Conservation (phyloP, 2,888 invertebrate species). For the Megalurothrips usitatus region DNA sequence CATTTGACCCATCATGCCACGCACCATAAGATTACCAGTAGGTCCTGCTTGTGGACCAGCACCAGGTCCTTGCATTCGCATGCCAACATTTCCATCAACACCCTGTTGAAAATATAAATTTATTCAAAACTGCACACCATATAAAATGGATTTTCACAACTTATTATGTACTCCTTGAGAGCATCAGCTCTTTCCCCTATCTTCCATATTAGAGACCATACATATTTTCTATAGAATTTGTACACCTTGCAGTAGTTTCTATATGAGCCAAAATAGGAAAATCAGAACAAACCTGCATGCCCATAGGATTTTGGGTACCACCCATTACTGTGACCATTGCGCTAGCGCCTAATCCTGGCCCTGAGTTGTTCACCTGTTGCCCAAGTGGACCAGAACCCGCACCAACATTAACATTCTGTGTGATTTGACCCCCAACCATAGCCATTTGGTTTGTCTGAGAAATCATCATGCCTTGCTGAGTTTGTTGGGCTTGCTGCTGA, state of each 20-base stretch:
- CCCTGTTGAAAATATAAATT: background rate
- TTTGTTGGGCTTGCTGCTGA: background rate
- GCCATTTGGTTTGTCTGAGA: conserved; percentile 15
- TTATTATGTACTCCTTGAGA: background rate
- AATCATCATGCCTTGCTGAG: background rate
- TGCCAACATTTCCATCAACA: background rate
- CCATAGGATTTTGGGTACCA: background rate
- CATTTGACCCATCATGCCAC: background rate
- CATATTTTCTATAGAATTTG: no score
- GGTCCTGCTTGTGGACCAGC: background rate
- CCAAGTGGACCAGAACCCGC: background rate
- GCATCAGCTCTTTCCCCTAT: background rate
- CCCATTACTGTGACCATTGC: background rate
- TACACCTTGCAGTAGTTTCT: no score
- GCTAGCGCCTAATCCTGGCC: background rate
- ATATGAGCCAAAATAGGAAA: background rate
- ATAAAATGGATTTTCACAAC: background rate
- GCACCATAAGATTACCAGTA: background rate
- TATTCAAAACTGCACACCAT: background rate
- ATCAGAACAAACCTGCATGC: background rate
- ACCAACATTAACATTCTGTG: background rate
- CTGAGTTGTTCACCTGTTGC: background rate
- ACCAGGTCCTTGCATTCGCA: background rate
- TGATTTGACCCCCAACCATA: background rate
- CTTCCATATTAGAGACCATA: no score